phyloP scores from a whole-genome alignment of 2,797 vertebrate genomes.

The Aselliscus stoliczkanus region DNA sequence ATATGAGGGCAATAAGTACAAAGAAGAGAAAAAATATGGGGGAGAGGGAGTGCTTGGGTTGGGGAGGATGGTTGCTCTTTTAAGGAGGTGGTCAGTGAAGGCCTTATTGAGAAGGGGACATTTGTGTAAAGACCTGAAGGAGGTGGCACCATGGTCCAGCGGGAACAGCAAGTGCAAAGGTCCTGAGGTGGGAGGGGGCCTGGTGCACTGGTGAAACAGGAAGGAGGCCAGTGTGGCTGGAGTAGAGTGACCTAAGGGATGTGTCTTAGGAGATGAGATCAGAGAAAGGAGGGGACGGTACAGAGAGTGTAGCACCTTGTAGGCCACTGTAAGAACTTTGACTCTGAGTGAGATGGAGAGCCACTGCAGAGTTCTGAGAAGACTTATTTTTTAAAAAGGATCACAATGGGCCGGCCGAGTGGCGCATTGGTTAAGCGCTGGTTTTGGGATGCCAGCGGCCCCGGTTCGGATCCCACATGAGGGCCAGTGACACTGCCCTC shows the following conservation, averaged over 20 bases:
- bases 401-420: too few relatives aligned
- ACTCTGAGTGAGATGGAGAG: background rate
- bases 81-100: background rate
- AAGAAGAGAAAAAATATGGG: background rate
- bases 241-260: background rate
- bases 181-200: background rate
- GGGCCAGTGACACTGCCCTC: too few relatives aligned
- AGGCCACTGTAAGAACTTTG: too few relatives aligned
- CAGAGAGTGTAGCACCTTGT: background rate
- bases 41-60: background rate
- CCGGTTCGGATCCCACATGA: too few relatives aligned
- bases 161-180: background rate
- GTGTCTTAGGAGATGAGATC: background rate
- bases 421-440: too few relatives aligned
- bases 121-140: background rate
- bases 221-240: background rate
- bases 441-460: too few relatives aligned
- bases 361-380: background rate
- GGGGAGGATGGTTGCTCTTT: background rate
- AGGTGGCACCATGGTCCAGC: background rate
- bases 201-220: background rate
- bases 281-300: background rate
- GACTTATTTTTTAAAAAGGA: background rate
- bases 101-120: background rate
- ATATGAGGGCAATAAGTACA: accelerated